Base-by-base conservation (phyloP, 2,888 invertebrate genomes). In the Philonicus albiceps region DNA sequence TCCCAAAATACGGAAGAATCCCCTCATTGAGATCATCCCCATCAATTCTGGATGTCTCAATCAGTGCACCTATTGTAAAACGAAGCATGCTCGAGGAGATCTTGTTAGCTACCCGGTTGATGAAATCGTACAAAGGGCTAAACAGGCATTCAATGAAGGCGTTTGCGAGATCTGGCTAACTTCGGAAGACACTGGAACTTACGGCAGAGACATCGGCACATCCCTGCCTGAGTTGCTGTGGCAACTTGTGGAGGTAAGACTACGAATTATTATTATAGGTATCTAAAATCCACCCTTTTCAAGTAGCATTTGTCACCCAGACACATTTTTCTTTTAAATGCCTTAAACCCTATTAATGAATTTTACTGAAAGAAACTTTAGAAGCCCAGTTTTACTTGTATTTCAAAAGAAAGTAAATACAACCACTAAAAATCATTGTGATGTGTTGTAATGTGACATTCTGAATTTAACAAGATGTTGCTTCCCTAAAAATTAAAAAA, bases 31-130 rank as follows among this genome's bases (percentile, higher is more conserved):
- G 93, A 99, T 99, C 86, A 98, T 99, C 87, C 96, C 98, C 0
- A 97, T 99, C 76, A 98, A 98, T 91, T 98, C 98, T 0, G 98
- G 98, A 0, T 99, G 99, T 90, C 93, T 99, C 2, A 99, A 99
- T 93, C 98, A 98, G 90, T 99, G 99, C 91, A 99, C 99, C 0
- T 99, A 99, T 91, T 99, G 99, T 91, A 99, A 99, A 93, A 99
- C 99, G 0, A 99, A 98, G 91, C 98, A 98, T 91, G 99, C 99
- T 0, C 93, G 99, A 81, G 99, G 99, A 0, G 98, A 99, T 91
- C 92, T 99, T n/a, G 98, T 97, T 0, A 98, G 98, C 91, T 99
- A 99, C 91, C 95, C 95, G 0, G 96, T 97, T 0, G 96, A 96
- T 78, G 97, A 98, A 91, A 98, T 99, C 74, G 95, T 98, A 0